Evolutionary conservation across 2,797 vertebrate genomes (phyloP), one percentile per base, ranked within the genome.

Genomic region (Telmatherina bonti): DNA sequence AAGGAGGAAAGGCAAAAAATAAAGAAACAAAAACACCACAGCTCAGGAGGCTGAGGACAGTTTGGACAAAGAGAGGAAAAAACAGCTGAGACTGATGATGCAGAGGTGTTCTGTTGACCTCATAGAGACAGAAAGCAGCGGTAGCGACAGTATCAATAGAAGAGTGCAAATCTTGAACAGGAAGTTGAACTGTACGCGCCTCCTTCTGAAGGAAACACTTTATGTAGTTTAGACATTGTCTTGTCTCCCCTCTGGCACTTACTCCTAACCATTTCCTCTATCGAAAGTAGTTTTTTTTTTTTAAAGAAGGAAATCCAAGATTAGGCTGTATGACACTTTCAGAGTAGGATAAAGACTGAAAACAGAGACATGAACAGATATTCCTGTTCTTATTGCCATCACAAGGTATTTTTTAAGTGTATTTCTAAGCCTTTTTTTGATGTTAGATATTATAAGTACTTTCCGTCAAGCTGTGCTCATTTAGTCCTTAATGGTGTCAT

Each of bases 221-320:
- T 41, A 61, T 68, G 47, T 69, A 62, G 62, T 62, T 53, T 71
- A 80, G 45, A 78, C 67, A 38, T 38, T 71, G 74, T 74, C 66
- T 75, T 56, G 31, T 75, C 65, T 70, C 81, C 61, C 53, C 60
- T 71, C 59, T 62, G 81, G 74, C 73, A 79, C 74, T 69, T 76
- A 24, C 69, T 88, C 36, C 10, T 53, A 83, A 90, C 87, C 84
- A 79, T 91, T 91, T 93, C 91, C 79, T 72, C 68, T 51, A 60
- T 30, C 72, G 64, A 78, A 43, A 4, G 29, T 29, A 59, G 30
- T 18, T 74, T 7, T 65, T 66, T 67, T 63, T 74, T 7, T 65
- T 66, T 67, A 62, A 68, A 30, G 11, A 29, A 56, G 31, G 54
- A 79, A 75, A 80, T 61, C 36, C 35, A 41, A 61, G 22, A 35